phyloP scores from a whole-genome alignment of 2,797 vertebrate species.

The Tragopan temminckii region DNA sequence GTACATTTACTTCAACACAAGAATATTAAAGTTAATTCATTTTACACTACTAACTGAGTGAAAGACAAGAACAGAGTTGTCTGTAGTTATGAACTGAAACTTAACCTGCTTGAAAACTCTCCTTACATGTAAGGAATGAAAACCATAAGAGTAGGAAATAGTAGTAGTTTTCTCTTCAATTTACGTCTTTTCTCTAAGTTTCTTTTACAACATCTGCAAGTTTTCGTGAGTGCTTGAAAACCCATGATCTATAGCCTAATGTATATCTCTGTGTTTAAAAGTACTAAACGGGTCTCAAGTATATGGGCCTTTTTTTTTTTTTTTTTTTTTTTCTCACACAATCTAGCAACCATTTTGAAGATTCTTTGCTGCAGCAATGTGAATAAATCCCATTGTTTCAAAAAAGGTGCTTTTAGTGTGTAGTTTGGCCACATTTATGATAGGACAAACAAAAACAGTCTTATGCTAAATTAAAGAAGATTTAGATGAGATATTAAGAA shows the following conservation, averaged over 20 bases:
- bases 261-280: neutral
- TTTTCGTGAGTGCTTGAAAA: neutral
- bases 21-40: neutral
- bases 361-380: neutral
- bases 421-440: neutral
- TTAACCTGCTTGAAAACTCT: conserved; percentile 30
- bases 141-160: neutral
- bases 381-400: neutral
- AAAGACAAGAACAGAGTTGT: conserved; percentile 78
- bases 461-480: neutral
- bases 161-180: neutral
- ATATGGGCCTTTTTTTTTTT: neutral
- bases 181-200: neutral
- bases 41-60: conserved; percentile 75
- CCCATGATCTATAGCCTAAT: neutral
- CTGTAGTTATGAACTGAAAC: conserved; percentile 79
- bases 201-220: neutral
- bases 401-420: neutral
- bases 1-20: neutral
- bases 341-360: neutral
- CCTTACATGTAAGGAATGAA: neutral
- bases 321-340: neutral
- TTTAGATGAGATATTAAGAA: neutral
- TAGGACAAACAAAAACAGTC: too few species aligned
- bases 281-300: neutral